Evolutionary conservation across 2,888 invertebrate species (phyloP).

Genomic region (Yponomeuta evonymella): DNA sequence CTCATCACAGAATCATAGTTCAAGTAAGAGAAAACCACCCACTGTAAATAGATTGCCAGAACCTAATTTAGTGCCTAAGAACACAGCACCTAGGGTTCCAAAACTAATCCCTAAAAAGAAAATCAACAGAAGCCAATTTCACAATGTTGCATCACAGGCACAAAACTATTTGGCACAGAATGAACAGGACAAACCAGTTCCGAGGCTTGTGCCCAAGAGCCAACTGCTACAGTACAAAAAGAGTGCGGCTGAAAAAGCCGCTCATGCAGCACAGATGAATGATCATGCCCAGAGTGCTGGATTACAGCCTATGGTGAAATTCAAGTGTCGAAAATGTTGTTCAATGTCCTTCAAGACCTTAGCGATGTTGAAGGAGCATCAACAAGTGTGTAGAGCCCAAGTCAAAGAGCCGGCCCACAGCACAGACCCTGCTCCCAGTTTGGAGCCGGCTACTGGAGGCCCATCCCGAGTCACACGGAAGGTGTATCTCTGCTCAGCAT

Average conservation of each 20-base stretch:
- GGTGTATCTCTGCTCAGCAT: constrained; percentile 88
- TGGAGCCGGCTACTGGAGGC: constrained; percentile 51
- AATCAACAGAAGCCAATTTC: constrained; percentile 48
- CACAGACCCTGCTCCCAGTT: constrained; percentile 50
- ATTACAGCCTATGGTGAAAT: constrained; percentile 81
- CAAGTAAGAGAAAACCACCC: constrained; percentile 55
- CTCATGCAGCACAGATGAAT: constrained; percentile 44
- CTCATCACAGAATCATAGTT: constrained; percentile 50
- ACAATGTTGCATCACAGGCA: constrained; percentile 50
- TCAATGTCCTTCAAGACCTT: constrained; percentile 80
- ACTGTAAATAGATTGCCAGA: constrained; percentile 50
- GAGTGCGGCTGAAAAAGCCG: constrained; percentile 58
- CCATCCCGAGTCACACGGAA: constrained; percentile 82
- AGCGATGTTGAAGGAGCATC: constrained; percentile 81
- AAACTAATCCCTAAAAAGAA: constrained; percentile 58
- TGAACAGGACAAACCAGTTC: constrained; percentile 65
- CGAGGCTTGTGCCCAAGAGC: constrained; percentile 67
- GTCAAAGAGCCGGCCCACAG: constrained; percentile 59
- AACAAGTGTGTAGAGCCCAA: constrained; percentile 76
- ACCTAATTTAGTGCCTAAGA: constrained; percentile 35
- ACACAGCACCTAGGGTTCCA: constrained; percentile 48
- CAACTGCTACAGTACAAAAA: constrained; percentile 64
- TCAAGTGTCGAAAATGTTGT: constrained; percentile 85
- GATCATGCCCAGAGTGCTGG: constrained; percentile 85
- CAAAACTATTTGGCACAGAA: constrained; percentile 40